Evolutionary conservation across 2,888 invertebrate genomes (phyloP).

Genomic region (Heliothis peltigera): DNA sequence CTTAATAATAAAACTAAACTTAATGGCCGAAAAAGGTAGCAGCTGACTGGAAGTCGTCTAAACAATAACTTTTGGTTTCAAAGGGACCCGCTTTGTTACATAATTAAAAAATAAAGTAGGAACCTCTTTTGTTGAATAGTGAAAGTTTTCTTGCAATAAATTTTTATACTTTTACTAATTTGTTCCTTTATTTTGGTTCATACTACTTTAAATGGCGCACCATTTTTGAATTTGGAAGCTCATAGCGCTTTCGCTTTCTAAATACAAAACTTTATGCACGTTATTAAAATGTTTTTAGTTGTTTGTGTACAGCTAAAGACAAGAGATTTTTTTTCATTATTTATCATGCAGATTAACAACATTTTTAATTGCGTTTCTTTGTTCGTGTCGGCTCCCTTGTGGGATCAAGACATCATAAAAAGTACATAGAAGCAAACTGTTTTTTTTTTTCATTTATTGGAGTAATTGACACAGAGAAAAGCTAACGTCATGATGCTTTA

Average conservation of each 20-base stretch:
- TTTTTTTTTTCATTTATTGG: background rate
- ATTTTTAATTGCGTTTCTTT: constrained; percentile 26
- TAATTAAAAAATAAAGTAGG: constrained; percentile 55
- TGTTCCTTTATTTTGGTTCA: constrained; percentile 67
- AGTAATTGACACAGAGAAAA: constrained; percentile 2
- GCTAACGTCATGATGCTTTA: background rate
- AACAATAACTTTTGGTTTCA: constrained; percentile 56
- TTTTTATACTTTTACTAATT: constrained; percentile 74
- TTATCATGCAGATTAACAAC: too few relatives aligned
- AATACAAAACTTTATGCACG: constrained; percentile 45
- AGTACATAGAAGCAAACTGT: background rate
- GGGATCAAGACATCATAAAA: constrained; percentile 5
- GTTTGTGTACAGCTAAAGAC: constrained; percentile 15
- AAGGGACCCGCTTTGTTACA: constrained; percentile 62
- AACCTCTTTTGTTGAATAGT: constrained; percentile 70
- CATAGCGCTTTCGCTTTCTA: constrained; percentile 67
- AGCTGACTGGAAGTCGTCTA: constrained; percentile 29
- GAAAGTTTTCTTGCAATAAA: constrained; percentile 75
- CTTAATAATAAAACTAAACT: constrained; percentile 52
- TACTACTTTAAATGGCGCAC: constrained; percentile 70
- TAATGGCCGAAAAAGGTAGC: constrained; percentile 53
- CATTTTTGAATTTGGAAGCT: constrained; percentile 66
- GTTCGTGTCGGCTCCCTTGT: constrained; percentile 21
- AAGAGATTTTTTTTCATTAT: too few relatives aligned
- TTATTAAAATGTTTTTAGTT: constrained; percentile 15